phyloP scores from a whole-genome alignment of 2,797 vertebrate genomes.

The Falco berigora region DNA sequence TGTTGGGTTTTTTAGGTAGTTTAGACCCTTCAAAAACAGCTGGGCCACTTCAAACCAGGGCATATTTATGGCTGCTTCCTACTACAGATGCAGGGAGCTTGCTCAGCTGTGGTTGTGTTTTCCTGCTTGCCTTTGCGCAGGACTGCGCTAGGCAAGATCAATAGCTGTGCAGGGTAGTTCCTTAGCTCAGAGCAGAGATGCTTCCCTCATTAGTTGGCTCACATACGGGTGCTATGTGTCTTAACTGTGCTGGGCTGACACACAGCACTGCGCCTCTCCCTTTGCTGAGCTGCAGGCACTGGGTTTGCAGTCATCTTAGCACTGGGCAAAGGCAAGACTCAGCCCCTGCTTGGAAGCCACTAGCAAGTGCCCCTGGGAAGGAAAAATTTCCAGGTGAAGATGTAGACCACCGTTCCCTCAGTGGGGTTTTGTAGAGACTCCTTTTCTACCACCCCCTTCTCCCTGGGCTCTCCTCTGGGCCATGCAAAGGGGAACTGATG shows the following conservation, averaged over 20 bases:
- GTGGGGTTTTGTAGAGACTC: background rate
- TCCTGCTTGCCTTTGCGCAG: background rate
- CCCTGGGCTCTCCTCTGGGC: background rate
- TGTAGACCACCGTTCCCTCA: background rate
- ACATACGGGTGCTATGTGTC: background rate
- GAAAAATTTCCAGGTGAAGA: background rate
- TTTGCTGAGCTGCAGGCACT: background rate
- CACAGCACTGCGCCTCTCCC: background rate
- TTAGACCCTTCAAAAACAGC: background rate
- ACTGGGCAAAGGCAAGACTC: background rate
- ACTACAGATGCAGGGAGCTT: background rate
- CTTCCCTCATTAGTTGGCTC: background rate
- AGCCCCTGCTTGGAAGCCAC: background rate
- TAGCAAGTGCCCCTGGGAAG: background rate
- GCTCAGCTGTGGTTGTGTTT: background rate
- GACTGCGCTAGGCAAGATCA: background rate
- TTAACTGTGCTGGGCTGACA: background rate
- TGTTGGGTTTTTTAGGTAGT: background rate
- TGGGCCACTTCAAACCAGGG: background rate
- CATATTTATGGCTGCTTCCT: background rate
- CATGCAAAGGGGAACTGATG: rapidly evolving
- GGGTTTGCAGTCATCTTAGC: background rate
- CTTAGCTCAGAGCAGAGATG: background rate
- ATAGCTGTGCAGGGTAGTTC: background rate
- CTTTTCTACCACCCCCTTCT: background rate